phyloP scores from a whole-genome alignment of 2,113 vertebrate species.

The Nothobranchius furzeri region DNA sequence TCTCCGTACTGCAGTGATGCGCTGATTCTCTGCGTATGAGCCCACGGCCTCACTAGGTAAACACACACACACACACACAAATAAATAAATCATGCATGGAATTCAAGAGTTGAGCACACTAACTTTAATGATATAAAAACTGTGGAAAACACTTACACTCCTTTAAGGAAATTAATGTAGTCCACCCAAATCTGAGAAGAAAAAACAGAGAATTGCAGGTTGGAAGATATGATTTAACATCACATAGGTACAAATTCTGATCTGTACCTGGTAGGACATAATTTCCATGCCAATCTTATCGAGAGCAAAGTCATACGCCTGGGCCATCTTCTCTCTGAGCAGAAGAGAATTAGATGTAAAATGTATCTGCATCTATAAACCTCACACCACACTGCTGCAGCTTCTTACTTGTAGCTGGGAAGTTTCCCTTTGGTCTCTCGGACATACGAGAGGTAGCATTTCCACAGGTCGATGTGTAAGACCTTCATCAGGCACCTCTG shows the following conservation, averaged over 20 bases:
- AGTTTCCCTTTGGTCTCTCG: constrained; percentile 99
- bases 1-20: constrained; percentile 96
- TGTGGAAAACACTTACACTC: constrained; percentile 88
- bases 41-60: constrained; percentile 92
- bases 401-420: constrained; percentile 97
- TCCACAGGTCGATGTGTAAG: constrained; percentile 99
- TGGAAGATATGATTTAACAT: neutral
- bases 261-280: constrained; percentile 96
- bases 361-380: no score
- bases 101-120: no score
- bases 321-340: constrained; percentile 98
- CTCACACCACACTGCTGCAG: no score
- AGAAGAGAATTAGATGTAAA: neutral
- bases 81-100: neutral
- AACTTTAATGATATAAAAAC: neutral
- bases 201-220: constrained; percentile 12
- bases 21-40: constrained; percentile 98
- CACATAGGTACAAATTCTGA: neutral
- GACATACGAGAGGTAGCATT: constrained; percentile 99
- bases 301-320: constrained; percentile 98
- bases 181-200: constrained; percentile 96
- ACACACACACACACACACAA: constrained; percentile 11
- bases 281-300: constrained; percentile 99
- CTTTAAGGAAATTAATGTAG: constrained; percentile 99
- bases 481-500: constrained; percentile 99